These are phyloP conservation scores for Dolichomitus sp. DNA, from an alignment of 2,888 invertebrate species.

Conservation along the genomic window DNA sequence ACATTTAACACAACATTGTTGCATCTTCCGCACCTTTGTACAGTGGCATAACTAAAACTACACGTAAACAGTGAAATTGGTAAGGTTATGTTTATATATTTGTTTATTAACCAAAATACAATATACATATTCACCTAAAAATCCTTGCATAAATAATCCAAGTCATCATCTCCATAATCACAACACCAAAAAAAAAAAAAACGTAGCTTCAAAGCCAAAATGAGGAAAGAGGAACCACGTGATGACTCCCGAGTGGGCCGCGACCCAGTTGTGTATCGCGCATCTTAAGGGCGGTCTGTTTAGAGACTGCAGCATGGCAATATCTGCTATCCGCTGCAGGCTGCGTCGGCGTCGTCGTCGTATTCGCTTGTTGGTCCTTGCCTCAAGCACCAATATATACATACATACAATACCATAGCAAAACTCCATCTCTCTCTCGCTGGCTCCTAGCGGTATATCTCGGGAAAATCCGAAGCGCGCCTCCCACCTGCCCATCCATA, in stretches of 20 bases:
- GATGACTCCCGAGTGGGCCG: constrained; percentile 49
- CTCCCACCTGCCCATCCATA: constrained; percentile 70
- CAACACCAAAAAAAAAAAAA: background rate
- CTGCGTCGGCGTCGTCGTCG: constrained; percentile 65
- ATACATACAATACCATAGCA: background rate
- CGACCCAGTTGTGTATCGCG: constrained; percentile 81
- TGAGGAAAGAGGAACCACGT: background rate
- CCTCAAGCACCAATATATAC: constrained; percentile 45
- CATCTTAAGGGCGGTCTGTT: constrained; percentile 69
- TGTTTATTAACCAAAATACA: background rate
- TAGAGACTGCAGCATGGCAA: constrained; percentile 61
- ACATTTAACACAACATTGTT: background rate
- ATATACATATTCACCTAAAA: background rate
- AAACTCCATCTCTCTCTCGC: constrained; percentile 29
- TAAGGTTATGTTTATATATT: constrained; percentile 14
- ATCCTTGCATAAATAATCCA: constrained; percentile 21
- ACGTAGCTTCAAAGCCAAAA: constrained; percentile 2
- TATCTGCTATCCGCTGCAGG: constrained; percentile 54
- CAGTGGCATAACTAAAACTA: background rate
- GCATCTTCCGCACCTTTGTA: background rate
- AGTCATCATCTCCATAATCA: constrained; percentile 11
- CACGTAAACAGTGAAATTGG: constrained; percentile 26
- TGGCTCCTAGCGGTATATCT: constrained; percentile 63
- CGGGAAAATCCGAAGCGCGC: constrained; percentile 52
- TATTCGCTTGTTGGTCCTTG: constrained; percentile 59